Evolutionary conservation across 2,797 vertebrate genomes (phyloP).

Genomic region (Malacoraja senta): DNA sequence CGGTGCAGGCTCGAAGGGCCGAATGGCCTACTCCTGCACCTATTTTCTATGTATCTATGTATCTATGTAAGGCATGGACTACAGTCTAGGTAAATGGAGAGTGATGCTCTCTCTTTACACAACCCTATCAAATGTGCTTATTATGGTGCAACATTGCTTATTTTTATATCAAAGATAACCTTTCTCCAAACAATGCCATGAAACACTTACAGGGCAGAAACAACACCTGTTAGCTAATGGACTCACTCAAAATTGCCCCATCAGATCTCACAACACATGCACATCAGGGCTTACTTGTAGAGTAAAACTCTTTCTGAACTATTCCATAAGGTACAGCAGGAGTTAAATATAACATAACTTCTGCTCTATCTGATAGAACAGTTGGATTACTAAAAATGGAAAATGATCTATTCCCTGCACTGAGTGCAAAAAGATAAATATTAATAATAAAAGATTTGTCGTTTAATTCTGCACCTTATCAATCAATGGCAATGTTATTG

Average conservation of each 20-base stretch:
- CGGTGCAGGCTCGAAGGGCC: too few relatives aligned
- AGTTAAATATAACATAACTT: background rate
- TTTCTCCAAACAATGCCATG: background rate
- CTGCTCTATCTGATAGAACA: background rate
- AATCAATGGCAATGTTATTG: conserved; percentile 18
- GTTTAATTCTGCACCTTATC: background rate
- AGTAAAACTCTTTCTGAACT: background rate
- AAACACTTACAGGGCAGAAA: background rate
- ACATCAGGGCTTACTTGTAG: background rate
- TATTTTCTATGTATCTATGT: too few relatives aligned
- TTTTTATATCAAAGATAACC: too few relatives aligned
- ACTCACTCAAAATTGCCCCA: background rate
- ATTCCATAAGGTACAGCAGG: background rate
- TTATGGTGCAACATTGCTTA: too few relatives aligned
- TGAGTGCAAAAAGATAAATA: conserved; percentile 1
- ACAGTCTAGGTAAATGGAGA: background rate
- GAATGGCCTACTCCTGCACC: too few relatives aligned
- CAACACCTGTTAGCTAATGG: too few relatives aligned
- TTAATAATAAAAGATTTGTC: background rate
- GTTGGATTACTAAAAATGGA: background rate
- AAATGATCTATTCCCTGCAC: background rate
- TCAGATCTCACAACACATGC: background rate
- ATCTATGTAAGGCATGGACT: too few relatives aligned
- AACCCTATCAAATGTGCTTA: too few relatives aligned
- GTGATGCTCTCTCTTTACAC: background rate